A percentile compares a stretch with the other conserved stretches of the same genome.
phyloP scores from a whole-genome alignment of 1,140 invertebrate species.

The Drosophila kepulauana region DNA sequence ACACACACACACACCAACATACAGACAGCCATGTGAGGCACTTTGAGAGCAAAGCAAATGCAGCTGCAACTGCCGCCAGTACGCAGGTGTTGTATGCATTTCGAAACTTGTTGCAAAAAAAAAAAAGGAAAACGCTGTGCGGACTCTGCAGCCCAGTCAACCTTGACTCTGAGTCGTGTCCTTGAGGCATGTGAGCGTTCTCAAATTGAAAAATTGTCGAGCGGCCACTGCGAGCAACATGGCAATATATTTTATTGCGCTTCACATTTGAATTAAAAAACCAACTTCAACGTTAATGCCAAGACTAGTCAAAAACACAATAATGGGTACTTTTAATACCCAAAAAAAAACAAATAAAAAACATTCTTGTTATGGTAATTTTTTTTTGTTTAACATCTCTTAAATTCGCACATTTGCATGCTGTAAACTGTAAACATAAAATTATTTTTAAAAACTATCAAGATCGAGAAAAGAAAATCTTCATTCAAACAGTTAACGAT shows the following conservation, averaged over 20 bases:
- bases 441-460: no score
- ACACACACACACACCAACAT: conserved; percentile 35
- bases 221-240: conserved; percentile 25
- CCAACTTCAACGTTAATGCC: not conserved
- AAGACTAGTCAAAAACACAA: not conserved
- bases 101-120: conserved; percentile 74
- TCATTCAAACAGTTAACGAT: no score
- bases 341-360: no score
- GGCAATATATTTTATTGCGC: conserved; percentile 31
- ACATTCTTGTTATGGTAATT: no score
- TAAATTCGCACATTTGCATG: no score
- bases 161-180: conserved; percentile 74
- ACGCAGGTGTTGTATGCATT: conserved; percentile 39
- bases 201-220: conserved; percentile 72
- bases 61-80: conserved; percentile 25
- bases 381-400: no score
- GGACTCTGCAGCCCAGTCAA: conserved; percentile 50
- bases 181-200: conserved; percentile 45
- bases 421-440: no score
- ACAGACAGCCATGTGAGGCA: conserved; percentile 28
- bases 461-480: no score
- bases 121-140: not conserved
- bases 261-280: conserved; percentile 6
- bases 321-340: not conserved
- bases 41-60: conserved; percentile 68